Conservation (phyloP, 2,888 invertebrate species). For the Xestia sexstrigata region DNA sequence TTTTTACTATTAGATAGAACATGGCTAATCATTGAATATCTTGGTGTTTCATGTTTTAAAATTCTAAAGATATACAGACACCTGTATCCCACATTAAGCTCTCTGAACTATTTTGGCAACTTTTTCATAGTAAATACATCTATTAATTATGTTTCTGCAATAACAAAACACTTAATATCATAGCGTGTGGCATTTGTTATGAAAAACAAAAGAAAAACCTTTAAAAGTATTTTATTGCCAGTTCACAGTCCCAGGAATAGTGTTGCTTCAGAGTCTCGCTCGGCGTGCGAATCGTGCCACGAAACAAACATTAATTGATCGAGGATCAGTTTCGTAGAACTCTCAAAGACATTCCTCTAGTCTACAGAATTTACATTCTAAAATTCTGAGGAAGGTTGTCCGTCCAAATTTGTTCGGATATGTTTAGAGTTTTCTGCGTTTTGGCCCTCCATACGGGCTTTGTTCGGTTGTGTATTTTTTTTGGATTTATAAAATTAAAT, state of each 20-base stretch:
- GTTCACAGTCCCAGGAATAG: slow-evolving; percentile 14
- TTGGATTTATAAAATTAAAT: no score
- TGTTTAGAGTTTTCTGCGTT: background rate
- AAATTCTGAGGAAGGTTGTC: slow-evolving; percentile 7
- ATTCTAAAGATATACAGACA: background rate
- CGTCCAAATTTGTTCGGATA: no score
- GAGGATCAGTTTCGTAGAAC: slow-evolving; percentile 33
- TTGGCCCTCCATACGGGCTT: background rate
- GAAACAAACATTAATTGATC: slow-evolving; percentile 36
- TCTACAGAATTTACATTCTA: slow-evolving; percentile 34
- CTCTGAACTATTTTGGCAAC: background rate
- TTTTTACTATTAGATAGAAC: background rate
- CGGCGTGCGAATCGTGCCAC: slow-evolving; percentile 44
- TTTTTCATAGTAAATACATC: background rate
- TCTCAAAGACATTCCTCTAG: slow-evolving; percentile 26
- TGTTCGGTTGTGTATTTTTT: background rate
- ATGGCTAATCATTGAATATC: background rate
- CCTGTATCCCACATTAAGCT: background rate
- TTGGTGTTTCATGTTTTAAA: background rate
- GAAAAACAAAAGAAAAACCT: slow-evolving; percentile 7
- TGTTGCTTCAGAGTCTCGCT: slow-evolving; percentile 23
- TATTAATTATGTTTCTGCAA: slow-evolving; percentile 1
- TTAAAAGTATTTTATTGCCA: background rate
- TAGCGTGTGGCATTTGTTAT: slow-evolving; percentile 9
- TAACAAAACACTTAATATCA: background rate